These are phyloP conservation scores for Sebastes matsubarae DNA, from an alignment of 2,797 vertebrate genomes.

Conservation along the genomic window DNA sequence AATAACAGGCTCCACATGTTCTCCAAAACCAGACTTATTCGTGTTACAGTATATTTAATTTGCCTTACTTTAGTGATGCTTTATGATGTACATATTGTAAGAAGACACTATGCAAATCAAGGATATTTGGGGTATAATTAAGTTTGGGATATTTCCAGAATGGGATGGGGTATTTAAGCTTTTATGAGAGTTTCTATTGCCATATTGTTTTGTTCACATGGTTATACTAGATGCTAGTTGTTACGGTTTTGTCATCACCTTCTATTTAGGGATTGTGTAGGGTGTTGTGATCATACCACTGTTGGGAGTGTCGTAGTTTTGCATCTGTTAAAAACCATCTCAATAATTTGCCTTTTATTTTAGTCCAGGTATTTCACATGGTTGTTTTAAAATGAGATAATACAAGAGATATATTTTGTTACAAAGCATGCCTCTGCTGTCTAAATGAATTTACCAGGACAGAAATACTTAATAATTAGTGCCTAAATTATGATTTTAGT, in stretches of 20 bases:
- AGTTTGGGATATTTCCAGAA: slow-evolving; percentile 56
- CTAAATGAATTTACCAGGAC: slow-evolving; percentile 10
- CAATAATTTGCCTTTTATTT: slow-evolving; percentile 42
- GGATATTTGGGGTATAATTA: slow-evolving; percentile 49
- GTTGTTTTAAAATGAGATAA: slow-evolving; percentile 28
- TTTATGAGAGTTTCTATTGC: slow-evolving; percentile 51
- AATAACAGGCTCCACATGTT: slow-evolving; percentile 6
- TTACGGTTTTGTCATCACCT: slow-evolving; percentile 12
- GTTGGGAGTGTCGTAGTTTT: slow-evolving; percentile 19
- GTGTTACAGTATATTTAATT: slow-evolving; percentile 31
- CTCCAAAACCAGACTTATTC: slow-evolving; percentile 17
- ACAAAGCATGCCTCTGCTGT: slow-evolving; percentile 22
- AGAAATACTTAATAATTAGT: slow-evolving; percentile 26
- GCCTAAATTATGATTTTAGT: slow-evolving; percentile 43
- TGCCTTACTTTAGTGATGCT: slow-evolving; percentile 66
- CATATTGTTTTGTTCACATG: slow-evolving; percentile 22
- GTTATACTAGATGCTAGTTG: slow-evolving; percentile 10
- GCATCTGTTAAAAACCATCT: slow-evolving; percentile 24
- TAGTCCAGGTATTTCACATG: slow-evolving; percentile 18
- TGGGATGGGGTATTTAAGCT: slow-evolving; percentile 76
- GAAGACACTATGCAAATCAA: slow-evolving; percentile 75
- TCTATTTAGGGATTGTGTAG: slow-evolving; percentile 26
- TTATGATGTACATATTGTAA: slow-evolving; percentile 56
- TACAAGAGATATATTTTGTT: slow-evolving; percentile 47
- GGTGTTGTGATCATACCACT: slow-evolving; percentile 26